Evolutionary conservation across 1,140 invertebrate genomes (phyloP).

Genomic region (Thaumetopoea pityocampa): DNA sequence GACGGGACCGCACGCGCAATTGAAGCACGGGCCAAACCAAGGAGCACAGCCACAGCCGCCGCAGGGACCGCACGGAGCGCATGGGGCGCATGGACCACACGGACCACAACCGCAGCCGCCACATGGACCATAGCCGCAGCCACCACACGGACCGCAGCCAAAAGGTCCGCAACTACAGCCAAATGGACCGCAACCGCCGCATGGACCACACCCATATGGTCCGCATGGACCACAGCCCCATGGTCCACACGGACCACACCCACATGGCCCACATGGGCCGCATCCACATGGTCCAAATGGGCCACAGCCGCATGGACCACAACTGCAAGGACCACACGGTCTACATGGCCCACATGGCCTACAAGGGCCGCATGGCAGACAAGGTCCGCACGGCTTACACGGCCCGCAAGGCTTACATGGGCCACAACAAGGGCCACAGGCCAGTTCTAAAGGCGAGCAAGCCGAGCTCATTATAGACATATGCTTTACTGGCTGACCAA

Average conservation of each 20-base stretch:
- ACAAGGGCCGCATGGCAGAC: not conserved
- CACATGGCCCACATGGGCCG: constrained; percentile 3
- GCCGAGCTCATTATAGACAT: not conserved
- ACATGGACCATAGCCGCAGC: constrained; percentile 18
- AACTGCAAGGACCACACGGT: not conserved
- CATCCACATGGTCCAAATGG: constrained; percentile 13
- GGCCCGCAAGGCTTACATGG: not conserved
- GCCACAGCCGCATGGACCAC: constrained; percentile 1
- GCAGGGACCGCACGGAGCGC: not conserved
- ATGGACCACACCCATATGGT: constrained; percentile 13
- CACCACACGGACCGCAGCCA: constrained; percentile 8
- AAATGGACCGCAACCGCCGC: constrained; percentile 12
- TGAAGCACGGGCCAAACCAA: constrained; percentile 3
- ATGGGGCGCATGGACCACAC: constrained; percentile 2
- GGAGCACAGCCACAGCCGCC: not conserved
- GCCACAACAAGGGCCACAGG: not conserved
- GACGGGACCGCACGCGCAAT: constrained; percentile 5
- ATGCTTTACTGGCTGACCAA: not conserved
- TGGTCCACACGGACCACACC: constrained; percentile 15
- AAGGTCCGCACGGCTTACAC: not conserved
- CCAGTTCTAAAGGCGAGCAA: not conserved
- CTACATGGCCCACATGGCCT: not conserved
- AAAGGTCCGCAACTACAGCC: constrained; percentile 6
- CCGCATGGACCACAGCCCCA: constrained; percentile 15
- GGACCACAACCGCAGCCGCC: constrained; percentile 9